Conservation (phyloP, 2,113 vertebrate genomes). For the Tragulus kanchil region DNA sequence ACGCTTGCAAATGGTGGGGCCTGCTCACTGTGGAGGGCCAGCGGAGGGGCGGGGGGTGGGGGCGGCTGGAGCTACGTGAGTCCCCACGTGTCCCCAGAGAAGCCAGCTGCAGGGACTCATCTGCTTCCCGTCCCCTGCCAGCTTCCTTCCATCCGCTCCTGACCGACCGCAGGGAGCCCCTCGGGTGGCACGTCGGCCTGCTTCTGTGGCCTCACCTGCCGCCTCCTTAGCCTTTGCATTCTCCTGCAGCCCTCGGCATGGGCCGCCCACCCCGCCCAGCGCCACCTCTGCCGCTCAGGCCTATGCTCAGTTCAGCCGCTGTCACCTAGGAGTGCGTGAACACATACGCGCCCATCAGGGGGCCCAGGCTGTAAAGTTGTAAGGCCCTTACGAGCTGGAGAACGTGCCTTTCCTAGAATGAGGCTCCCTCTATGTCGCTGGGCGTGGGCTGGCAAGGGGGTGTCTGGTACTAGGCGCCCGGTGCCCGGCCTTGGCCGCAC, state of each 20-base stretch:
- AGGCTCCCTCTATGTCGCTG: neutral
- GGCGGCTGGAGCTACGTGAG: neutral
- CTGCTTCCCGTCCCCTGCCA: neutral
- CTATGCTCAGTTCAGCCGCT: neutral
- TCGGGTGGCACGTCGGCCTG: neutral
- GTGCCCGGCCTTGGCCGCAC: neutral
- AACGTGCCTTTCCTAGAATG: neutral
- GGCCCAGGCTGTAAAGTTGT: neutral
- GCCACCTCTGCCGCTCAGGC: neutral
- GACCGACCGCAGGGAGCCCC: too few species aligned
- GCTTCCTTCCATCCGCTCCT: neutral
- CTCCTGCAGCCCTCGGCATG: neutral
- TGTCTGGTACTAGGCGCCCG: fast-evolving
- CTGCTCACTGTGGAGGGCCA: too few species aligned
- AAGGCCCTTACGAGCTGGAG: neutral
- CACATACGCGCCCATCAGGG: neutral
- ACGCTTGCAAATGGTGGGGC: too few species aligned
- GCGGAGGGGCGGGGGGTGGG: too few species aligned
- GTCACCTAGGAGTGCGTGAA: neutral
- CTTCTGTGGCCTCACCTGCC: neutral
- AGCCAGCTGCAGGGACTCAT: neutral
- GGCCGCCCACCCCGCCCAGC: neutral
- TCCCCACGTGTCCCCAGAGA: neutral
- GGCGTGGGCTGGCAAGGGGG: neutral
- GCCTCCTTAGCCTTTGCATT: neutral